Conservation (phyloP, 2,113 vertebrate genomes). For the Neoarius graeffei region DNA sequence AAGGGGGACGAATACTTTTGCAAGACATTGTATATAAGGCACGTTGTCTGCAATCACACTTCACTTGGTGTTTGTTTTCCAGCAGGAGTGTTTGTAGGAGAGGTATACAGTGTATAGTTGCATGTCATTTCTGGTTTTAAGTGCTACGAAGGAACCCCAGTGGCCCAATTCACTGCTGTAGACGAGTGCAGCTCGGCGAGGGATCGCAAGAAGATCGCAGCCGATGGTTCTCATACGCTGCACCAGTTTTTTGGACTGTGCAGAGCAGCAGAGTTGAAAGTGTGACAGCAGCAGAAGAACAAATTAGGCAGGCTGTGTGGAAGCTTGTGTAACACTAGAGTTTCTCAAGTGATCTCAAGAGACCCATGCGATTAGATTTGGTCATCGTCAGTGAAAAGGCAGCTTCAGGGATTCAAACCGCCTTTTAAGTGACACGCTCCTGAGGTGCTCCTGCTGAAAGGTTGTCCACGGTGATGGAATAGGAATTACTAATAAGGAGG, state of each 20-base stretch:
- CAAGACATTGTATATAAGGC: too few relatives aligned
- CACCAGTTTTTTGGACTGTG: constrained; percentile 22
- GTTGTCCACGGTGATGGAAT: neutral
- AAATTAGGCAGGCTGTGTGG: neutral
- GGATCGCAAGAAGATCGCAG: neutral
- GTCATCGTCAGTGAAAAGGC: neutral
- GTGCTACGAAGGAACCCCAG: neutral
- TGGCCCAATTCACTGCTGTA: neutral
- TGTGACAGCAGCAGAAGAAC: neutral
- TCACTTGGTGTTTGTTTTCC: neutral
- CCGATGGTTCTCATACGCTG: neutral
- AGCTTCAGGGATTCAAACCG: neutral
- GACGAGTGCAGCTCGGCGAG: neutral
- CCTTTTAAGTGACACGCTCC: neutral
- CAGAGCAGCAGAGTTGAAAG: neutral
- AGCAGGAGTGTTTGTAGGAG: neutral
- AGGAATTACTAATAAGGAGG: neutral
- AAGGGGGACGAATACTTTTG: too few relatives aligned
- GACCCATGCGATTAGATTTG: neutral
- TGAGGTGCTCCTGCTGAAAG: neutral
- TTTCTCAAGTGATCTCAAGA: neutral
- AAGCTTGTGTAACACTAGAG: neutral
- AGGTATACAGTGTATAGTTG: neutral
- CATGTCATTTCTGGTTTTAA: neutral
- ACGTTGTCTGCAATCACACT: neutral